Evolutionary conservation across 2,113 vertebrate species (phyloP).

Genomic region (Dasyornis broadbenti): DNA sequence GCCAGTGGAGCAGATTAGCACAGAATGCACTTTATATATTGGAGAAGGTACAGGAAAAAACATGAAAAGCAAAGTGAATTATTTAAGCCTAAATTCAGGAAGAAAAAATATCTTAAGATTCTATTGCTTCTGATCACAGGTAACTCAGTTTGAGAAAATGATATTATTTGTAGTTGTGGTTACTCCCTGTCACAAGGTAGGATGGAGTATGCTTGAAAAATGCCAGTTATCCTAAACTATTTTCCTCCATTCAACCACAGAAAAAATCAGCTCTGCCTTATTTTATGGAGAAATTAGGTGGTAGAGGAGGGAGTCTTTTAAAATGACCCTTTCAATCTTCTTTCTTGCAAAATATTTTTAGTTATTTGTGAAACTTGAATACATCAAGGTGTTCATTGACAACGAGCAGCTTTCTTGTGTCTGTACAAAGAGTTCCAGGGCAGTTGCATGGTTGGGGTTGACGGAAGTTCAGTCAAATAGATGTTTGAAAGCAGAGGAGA

Average conservation of each 20-base stretch:
- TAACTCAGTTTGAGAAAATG: constrained; percentile 35
- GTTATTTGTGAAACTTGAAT: constrained; percentile 37
- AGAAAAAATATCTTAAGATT: background rate
- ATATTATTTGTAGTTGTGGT: constrained; percentile 65
- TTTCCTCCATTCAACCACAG: constrained; percentile 23
- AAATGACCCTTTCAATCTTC: background rate
- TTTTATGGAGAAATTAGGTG: constrained; percentile 46
- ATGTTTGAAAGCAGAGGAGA: constrained; percentile 38
- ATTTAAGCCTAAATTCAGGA: background rate
- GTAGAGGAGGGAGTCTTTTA: constrained; percentile 4
- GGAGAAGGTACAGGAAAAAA: background rate
- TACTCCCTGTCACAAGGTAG: constrained; percentile 32
- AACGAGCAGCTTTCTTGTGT: constrained; percentile 66
- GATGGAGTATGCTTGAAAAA: constrained; percentile 55
- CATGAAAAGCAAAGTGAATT: background rate
- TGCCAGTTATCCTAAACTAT: background rate
- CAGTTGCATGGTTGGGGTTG: constrained; percentile 33
- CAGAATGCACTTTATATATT: background rate
- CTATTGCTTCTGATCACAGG: background rate
- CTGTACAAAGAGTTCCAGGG: constrained; percentile 53
- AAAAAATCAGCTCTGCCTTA: constrained; percentile 40
- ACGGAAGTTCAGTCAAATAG: constrained; percentile 65
- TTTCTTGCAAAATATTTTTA: constrained; percentile 24
- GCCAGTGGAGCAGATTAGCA: background rate
- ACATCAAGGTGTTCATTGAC: constrained; percentile 66